A percentile compares a stretch with the other conserved stretches of the same genome.
Evolutionary conservation across 2,113 vertebrate species (phyloP).

Genomic region (Heterocephalus glaber): DNA sequence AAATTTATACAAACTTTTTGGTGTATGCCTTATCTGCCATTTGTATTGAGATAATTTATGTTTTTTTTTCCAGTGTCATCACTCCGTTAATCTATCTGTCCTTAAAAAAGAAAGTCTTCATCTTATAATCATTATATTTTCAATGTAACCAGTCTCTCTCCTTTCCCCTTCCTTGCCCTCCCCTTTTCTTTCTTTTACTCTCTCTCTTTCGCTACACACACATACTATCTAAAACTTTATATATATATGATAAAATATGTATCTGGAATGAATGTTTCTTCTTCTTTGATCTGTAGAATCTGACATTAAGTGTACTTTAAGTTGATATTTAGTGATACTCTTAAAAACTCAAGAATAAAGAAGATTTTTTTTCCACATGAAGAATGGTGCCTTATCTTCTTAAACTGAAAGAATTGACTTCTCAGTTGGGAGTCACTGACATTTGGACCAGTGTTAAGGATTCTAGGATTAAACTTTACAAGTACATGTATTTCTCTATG

Average conservation of each 20-base stretch:
- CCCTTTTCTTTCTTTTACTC: neutral
- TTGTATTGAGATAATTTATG: constrained; percentile 14
- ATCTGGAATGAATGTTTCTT: constrained; percentile 41
- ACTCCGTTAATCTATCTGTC: neutral
- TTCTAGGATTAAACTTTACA: constrained; percentile 68
- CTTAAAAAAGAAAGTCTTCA: neutral
- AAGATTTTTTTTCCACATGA: constrained; percentile 35
- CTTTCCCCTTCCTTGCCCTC: neutral
- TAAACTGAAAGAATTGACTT: constrained; percentile 64
- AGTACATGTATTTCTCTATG: constrained; percentile 64
- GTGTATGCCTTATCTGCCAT: neutral
- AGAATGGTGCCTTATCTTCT: constrained; percentile 44
- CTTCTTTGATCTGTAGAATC: constrained; percentile 32
- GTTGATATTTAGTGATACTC: constrained; percentile 59
- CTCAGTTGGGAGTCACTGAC: constrained; percentile 50
- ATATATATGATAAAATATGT: neutral
- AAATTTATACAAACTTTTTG: constrained; percentile 12
- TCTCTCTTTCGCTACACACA: neutral
- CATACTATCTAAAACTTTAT: neutral
- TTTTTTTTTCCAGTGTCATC: neutral
- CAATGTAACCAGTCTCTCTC: neutral
- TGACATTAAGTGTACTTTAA: constrained; percentile 60
- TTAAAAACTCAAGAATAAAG: constrained; percentile 24
- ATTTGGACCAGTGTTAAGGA: constrained; percentile 55
- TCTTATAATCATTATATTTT: constrained; percentile 12